phyloP scores from a whole-genome alignment of 1,140 invertebrate species.

The Dendrolimus kikuchii region DNA sequence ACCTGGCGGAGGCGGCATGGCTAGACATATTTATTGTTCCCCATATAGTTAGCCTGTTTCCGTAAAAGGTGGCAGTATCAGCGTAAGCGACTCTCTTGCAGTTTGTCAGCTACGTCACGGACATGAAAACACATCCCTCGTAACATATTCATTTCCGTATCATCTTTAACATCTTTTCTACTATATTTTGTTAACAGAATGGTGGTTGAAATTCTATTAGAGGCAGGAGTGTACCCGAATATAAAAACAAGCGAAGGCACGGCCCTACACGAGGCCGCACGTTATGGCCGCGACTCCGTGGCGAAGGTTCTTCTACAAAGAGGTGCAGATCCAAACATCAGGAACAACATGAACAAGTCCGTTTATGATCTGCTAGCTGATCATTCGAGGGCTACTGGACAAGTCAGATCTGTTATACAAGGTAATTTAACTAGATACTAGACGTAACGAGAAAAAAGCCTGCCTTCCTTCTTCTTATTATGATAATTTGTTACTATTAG shows the following conservation, averaged over 20 bases:
- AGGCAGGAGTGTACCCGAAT: conserved; percentile 92
- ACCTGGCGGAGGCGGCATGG: too few relatives aligned
- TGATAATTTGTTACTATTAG: too few relatives aligned
- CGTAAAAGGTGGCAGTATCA: too few relatives aligned
- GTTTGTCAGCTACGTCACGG: too few relatives aligned
- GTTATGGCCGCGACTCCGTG: conserved; percentile 94
- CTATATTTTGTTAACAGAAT: conserved; percentile 69
- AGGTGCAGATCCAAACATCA: conserved; percentile 86
- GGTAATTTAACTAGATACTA: conserved; percentile 73
- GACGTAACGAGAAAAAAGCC: too few relatives aligned
- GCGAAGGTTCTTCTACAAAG: conserved; percentile 86
- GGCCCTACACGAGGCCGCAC: conserved; percentile 94
- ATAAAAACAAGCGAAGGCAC: conserved; percentile 90
- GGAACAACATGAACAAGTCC: conserved; percentile 86
- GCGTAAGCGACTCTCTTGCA: too few relatives aligned
- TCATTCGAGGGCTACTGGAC: conserved; percentile 91
- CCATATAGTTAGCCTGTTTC: too few relatives aligned
- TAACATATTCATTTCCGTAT: too few relatives aligned
- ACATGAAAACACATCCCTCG: too few relatives aligned
- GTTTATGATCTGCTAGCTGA: conserved; percentile 90
- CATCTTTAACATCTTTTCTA: too few relatives aligned
- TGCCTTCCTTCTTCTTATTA: too few relatives aligned
- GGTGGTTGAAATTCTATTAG: conserved; percentile 87
- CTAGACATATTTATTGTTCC: too few relatives aligned
- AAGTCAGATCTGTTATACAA: conserved; percentile 87